phyloP scores from a whole-genome alignment of 1,140 invertebrate genomes.

The Aradophagus sp. region DNA sequence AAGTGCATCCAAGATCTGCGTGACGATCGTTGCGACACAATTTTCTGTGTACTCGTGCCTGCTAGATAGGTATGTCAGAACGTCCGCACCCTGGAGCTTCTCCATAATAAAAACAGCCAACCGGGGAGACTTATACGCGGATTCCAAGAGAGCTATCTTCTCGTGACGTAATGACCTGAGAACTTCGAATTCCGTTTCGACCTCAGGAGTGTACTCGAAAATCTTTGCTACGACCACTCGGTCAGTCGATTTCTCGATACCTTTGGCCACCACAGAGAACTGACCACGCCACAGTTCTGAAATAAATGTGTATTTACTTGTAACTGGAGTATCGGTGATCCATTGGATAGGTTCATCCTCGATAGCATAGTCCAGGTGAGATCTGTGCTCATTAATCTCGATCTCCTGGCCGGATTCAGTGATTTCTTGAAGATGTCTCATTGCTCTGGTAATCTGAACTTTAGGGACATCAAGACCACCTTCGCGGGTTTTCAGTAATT shows the following conservation, averaged over 20 bases:
- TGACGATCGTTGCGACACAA: constrained; percentile 88
- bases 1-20: constrained; percentile 88
- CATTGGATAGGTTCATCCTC: constrained; percentile 85
- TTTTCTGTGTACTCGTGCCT: constrained; percentile 93
- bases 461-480: constrained; percentile 77
- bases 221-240: constrained; percentile 86
- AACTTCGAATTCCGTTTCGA: constrained; percentile 87
- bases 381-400: constrained; percentile 77
- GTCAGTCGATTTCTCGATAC: constrained; percentile 84
- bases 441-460: constrained; percentile 84
- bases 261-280: constrained; percentile 89
- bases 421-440: constrained; percentile 87
- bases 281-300: constrained; percentile 87
- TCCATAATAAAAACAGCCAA: constrained; percentile 87
- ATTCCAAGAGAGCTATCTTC: constrained; percentile 84
- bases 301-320: constrained; percentile 86
- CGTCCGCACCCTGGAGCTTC: constrained; percentile 92
- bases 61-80: constrained; percentile 90
- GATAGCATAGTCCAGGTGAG: constrained; percentile 82
- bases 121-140: constrained; percentile 81
- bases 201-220: constrained; percentile 81
- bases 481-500: constrained; percentile 81
- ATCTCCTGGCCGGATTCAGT: constrained; percentile 86
- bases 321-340: constrained; percentile 79
- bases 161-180: constrained; percentile 88